Base-by-base conservation (phyloP, 2,888 invertebrate species). In the Lutraria lutraria region DNA sequence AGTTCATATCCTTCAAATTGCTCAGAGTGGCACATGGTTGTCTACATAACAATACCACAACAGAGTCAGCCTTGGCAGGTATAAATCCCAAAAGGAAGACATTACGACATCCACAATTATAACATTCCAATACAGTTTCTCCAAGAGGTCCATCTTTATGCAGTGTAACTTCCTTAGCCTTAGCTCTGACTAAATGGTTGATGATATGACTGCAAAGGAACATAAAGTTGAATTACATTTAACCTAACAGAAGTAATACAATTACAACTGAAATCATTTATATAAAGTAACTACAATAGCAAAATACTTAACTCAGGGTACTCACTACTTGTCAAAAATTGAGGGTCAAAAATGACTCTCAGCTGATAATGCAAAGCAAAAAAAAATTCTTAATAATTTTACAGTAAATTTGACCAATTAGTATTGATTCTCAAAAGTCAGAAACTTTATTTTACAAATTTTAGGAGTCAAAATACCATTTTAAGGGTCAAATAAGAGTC, bases 11-110 rank as follows among this genome's bases (percentile, higher is more conserved):
- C 97, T 99, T 99, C 76, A 99, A 97, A 21, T 99, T 99, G 96
- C 98, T 99, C 96, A 99, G 99, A 10, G 99, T 98, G 53, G 99
- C 99, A 97, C 99, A 99, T 3, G 99, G 99, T 97, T 99, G 99
- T 0, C 99, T 98, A 96, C 99, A 99, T 6, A 99, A 97, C 86
- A 99, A 97, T 1, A 99, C 99, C 25, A 99, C 99, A 86, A 99
- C 99, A 0, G 99, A 99, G 97, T 99, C 99, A 0, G 99, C 99
- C 97, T 99, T 99, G 52, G 99, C 99, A 0, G 99, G 99, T 95
- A 99, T 99, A 96, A 99, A 99, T 83, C 99, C 99, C 93, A 99
- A 97, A 63, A 99, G 98, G 97, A 99, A 99, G 0, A 99, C 99
- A 97, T 99, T 99, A 86, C 99, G 98, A 81, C 99, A 99, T 29